A percentile compares a stretch with the other conserved stretches of the same genome.
These are phyloP conservation scores for Tetranychus cinnabarinus DNA, from an alignment of 1,140 invertebrate species.

Conservation along the genomic window DNA sequence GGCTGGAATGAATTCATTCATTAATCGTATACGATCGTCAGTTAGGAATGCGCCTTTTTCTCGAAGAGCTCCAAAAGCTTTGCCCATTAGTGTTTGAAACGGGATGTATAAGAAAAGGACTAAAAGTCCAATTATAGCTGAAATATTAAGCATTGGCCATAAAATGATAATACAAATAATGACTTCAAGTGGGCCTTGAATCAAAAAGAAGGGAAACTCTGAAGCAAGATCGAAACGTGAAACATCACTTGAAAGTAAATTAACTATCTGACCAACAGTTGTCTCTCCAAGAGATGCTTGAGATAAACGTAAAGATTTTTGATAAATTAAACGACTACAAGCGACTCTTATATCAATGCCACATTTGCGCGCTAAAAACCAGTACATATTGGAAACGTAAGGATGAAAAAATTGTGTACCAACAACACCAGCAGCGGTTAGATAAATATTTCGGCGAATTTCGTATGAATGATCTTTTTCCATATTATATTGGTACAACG, in stretches of 20 bases:
- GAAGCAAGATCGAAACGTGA: conserved; percentile 17
- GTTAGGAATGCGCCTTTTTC: conserved; percentile 5
- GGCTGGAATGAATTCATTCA: conserved; percentile 70
- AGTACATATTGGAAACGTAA: conserved; percentile 47
- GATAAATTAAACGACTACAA: conserved; percentile 28
- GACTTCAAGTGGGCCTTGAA: conserved; percentile 46
- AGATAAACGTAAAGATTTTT: conserved; percentile 26
- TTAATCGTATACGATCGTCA: conserved; percentile 18
- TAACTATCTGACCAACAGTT: conserved; percentile 66
- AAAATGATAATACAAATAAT: conserved; percentile 45
- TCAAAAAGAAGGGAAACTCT: conserved; percentile 27
- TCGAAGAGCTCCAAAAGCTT: conserved; percentile 2
- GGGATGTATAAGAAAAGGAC: conserved; percentile 56
- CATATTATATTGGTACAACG: conserved; percentile 1
- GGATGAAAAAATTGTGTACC: conserved; percentile 31
- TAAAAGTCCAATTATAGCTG: conserved; percentile 38
- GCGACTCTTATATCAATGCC: conserved; percentile 26
- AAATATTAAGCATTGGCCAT: conserved; percentile 23
- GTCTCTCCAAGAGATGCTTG: conserved; percentile 42
- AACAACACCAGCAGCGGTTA: conserved; percentile 1
- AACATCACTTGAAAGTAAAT: conserved; percentile 64
- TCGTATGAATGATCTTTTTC: neutral
- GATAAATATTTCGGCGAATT: conserved; percentile 1
- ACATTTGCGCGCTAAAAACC: conserved; percentile 34
- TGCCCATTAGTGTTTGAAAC: conserved; percentile 48